Conservation (phyloP, 2,888 invertebrate genomes). For the Lypha dubia region DNA sequence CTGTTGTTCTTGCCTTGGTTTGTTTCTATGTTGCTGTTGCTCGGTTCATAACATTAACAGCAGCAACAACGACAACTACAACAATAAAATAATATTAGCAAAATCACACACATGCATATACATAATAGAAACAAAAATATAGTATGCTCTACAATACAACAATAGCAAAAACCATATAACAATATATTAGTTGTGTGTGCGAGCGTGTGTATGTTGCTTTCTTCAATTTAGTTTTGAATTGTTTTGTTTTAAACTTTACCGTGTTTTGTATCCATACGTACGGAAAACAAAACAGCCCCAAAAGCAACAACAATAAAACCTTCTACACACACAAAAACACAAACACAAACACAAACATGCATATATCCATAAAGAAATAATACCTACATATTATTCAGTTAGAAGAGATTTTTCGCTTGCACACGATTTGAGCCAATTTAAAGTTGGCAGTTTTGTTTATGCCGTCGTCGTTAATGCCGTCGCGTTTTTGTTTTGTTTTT, state of each 20-base stretch:
- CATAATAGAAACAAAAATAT: conserved; percentile 5
- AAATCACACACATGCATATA: not conserved
- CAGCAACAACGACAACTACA: conserved; percentile 46
- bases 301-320: conserved; percentile 11
- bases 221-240: not conserved
- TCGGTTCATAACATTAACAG: conserved; percentile 51
- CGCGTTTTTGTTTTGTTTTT: conserved; percentile 75
- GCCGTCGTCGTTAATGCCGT: conserved; percentile 76
- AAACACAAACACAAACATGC: no score
- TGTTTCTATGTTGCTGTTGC: conserved; percentile 54
- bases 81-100: conserved; percentile 45
- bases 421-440: conserved; percentile 82
- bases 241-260: conserved; percentile 41
- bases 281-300: conserved; percentile 33
- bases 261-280: conserved; percentile 39
- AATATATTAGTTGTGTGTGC: conserved; percentile 7
- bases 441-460: conserved; percentile 82
- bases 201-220: conserved; percentile 10
- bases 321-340: not conserved
- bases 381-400: conserved; percentile 68
- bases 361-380: conserved; percentile 25
- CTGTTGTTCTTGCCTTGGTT: conserved; percentile 36
- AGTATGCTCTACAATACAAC: conserved; percentile 10
- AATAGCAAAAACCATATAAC: conserved; percentile 33
- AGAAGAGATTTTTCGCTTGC: conserved; percentile 80